These are phyloP conservation scores for Maccullochella peelii DNA, from an alignment of 2,113 vertebrate species.

Conservation along the genomic window DNA sequence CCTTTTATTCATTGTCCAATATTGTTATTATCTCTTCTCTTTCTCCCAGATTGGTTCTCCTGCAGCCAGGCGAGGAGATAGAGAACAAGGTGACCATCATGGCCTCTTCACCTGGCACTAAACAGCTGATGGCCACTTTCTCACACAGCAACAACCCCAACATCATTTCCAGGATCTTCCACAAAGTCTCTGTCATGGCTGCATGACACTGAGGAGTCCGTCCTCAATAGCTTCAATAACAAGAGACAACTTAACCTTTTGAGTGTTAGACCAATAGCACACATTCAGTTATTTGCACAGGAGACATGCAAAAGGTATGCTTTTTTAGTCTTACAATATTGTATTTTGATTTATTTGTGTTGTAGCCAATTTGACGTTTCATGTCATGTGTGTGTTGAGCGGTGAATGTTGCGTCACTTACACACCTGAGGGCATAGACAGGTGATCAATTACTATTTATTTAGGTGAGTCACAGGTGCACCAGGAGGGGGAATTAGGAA, in stretches of 20 bases:
- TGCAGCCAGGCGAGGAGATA: constrained; percentile 57
- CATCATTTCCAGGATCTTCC: constrained; percentile 56
- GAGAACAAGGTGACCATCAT: constrained; percentile 64
- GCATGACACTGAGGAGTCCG: neutral
- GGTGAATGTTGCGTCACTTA: too few relatives aligned
- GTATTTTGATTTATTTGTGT: neutral
- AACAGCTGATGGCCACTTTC: constrained; percentile 70
- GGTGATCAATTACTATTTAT: too few relatives aligned
- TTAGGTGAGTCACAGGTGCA: too few relatives aligned
- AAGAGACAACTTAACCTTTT: neutral
- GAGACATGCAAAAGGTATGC: neutral
- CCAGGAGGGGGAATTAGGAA: too few relatives aligned
- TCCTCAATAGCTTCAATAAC: neutral
- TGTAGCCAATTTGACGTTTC: too few relatives aligned
- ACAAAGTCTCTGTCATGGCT: constrained; percentile 51
- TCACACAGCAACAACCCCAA: constrained; percentile 47
- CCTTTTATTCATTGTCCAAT: constrained; percentile 3
- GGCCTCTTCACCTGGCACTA: constrained; percentile 68
- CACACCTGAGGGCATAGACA: too few relatives aligned
- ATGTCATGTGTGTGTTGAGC: too few relatives aligned
- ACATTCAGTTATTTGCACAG: neutral
- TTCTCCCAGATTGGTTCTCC: constrained; percentile 40
- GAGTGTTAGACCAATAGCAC: too few relatives aligned
- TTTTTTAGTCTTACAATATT: neutral
- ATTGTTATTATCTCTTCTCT: neutral